These are phyloP conservation scores for Brenthis hecate DNA, from an alignment of 2,888 invertebrate species.

Conservation along the genomic window DNA sequence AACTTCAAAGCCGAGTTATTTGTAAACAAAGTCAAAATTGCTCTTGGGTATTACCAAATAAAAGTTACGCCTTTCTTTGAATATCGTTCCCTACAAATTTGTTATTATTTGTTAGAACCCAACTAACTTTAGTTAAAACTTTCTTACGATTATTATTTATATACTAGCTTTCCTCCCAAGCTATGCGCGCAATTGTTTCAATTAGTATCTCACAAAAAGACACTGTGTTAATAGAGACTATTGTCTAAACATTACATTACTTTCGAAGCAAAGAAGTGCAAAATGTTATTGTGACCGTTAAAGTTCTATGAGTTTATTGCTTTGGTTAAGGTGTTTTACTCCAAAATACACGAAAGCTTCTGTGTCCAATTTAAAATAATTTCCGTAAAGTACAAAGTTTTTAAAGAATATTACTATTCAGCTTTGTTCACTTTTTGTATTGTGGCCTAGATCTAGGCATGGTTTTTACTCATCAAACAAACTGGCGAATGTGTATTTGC, in stretches of 20 bases:
- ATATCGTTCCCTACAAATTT: slow-evolving; percentile 54
- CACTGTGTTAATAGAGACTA: too few species aligned
- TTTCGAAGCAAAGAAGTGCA: too few species aligned
- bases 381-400: too few species aligned
- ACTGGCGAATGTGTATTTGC: neutral
- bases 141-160: neutral
- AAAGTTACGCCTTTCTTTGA: slow-evolving; percentile 65
- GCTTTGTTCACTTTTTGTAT: neutral
- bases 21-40: slow-evolving; percentile 79
- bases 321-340: too few species aligned
- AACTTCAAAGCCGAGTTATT: slow-evolving; percentile 78
- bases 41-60: slow-evolving; percentile 78
- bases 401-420: neutral
- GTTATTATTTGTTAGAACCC: slow-evolving; percentile 18
- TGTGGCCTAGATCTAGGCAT: neutral
- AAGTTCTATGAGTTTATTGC: too few species aligned
- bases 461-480: slow-evolving; percentile 1
- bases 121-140: neutral
- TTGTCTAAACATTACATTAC: too few species aligned
- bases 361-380: too few species aligned
- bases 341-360: too few species aligned
- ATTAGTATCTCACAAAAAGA: too few species aligned
- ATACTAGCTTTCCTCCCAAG: neutral
- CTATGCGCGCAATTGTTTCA: too few species aligned
- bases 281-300: too few species aligned